Evolutionary conservation across 2,113 vertebrate species (phyloP).

Genomic region (Ciconia maguari): DNA sequence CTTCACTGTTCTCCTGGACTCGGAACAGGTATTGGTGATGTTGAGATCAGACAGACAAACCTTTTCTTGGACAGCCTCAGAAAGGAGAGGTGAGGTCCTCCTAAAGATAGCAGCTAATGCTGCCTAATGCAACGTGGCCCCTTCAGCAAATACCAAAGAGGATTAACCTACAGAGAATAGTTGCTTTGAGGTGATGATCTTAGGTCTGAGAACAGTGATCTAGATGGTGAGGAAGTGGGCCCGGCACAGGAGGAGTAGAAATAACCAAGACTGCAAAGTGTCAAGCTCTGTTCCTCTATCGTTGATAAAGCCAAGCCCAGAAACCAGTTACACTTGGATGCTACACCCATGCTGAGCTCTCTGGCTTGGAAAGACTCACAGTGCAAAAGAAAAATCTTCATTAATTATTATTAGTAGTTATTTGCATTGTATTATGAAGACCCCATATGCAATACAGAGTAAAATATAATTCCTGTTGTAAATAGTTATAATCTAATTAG

Average conservation of each 20-base stretch:
- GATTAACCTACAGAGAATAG: neutral
- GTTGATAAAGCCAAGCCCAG: neutral
- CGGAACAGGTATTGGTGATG: neutral
- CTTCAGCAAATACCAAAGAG: neutral
- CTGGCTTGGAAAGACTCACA: neutral
- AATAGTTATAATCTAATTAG: conserved; percentile 36
- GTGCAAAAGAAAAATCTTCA: neutral
- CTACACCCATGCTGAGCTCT: neutral
- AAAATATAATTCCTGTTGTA: neutral
- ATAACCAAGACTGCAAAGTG: neutral
- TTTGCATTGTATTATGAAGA: neutral
- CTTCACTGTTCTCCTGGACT: neutral
- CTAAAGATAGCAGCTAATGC: neutral
- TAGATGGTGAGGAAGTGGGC: neutral
- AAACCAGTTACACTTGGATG: neutral
- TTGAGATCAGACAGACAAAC: rapidly evolving
- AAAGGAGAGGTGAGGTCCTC: neutral
- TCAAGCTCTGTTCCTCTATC: rapidly evolving
- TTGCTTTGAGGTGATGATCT: neutral
- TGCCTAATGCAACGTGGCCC: neutral
- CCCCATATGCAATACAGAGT: neutral
- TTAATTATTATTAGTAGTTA: neutral
- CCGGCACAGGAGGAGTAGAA: neutral
- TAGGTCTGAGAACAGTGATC: neutral
- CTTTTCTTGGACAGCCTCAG: neutral